Evolutionary conservation across 2,888 invertebrate species (phyloP).

Genomic region (Odontocerum albicorne): DNA sequence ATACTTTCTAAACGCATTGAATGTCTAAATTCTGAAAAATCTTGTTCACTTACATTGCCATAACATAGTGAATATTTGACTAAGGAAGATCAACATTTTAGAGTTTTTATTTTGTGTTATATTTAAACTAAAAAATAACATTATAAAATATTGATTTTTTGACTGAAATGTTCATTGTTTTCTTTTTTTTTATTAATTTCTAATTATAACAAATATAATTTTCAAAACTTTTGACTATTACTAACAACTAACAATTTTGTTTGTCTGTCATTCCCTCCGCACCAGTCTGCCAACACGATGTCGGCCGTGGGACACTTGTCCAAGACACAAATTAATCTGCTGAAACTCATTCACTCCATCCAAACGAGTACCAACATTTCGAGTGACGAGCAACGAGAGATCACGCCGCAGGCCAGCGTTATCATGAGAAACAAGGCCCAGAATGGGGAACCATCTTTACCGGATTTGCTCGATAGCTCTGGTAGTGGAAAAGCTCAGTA

Average conservation of each 20-base stretch:
- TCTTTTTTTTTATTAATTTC: too few relatives aligned
- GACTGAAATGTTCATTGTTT: too few relatives aligned
- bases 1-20: too few relatives aligned
- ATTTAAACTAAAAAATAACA: too few relatives aligned
- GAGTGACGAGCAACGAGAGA: conserved; percentile 50
- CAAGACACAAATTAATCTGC: conserved; percentile 60
- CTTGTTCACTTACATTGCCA: too few relatives aligned
- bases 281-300: conserved; percentile 38
- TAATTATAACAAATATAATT: too few relatives aligned
- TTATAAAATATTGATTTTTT: too few relatives aligned
- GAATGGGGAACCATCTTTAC: conserved; percentile 57
- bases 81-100: too few relatives aligned
- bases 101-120: too few relatives aligned
- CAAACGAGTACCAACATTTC: conserved; percentile 58
- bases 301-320: conserved; percentile 54
- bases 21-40: too few relatives aligned
- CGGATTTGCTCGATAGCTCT: conserved; percentile 61
- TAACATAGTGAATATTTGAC: too few relatives aligned
- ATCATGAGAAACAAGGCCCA: conserved; percentile 55
- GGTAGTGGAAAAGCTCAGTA: conserved; percentile 52
- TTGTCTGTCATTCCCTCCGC: conserved; percentile 6
- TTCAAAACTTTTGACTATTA: too few relatives aligned
- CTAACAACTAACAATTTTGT: conserved; percentile 24
- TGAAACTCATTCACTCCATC: conserved; percentile 61
- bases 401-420: conserved; percentile 54